Base-by-base conservation (phyloP, 2,113 vertebrate genomes). In the Otolemur garnettii region DNA sequence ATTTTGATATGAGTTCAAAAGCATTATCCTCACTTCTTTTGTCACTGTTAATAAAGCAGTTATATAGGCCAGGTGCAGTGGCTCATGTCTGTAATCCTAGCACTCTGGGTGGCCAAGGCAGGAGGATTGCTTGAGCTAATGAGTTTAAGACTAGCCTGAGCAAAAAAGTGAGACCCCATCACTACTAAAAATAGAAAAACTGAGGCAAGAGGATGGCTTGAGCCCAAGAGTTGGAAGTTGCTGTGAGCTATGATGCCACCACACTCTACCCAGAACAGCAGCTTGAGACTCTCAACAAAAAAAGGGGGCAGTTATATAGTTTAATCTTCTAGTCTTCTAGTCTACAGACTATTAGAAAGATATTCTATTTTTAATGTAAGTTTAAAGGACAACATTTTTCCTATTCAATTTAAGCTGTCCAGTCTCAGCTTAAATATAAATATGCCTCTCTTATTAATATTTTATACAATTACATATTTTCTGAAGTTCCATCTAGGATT, bases 1-100 rank as follows among this genome's bases (percentile, higher is more conserved):
- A 82, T 17, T 69, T 79, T 80, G 79, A 45, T 93, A 81, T 53
- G 28, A 17, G 18, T 89, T 94, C 33, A 89, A 94, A 88, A 57
- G 38, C 9, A 45, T 74, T 42, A 88, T 50, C 30, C 21, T 24
- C 10, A 79, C 45, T 89, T 93, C 1, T 77, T 86, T 85, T 2
- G 9, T 69, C n/a, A 11, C 19, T 84, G 15, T 92, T 86, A 94
- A 42, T 12, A 50, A 64, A 35, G 1, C 4, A 91, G 83, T 68
- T 87, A 66, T 30, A 35, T 14, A 69, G 45, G 8, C 45, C 45
- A 1, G 45, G 45, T 8, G 45, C 10, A 1, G 45, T 50, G 45
- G 45, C 45, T 50, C 45, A 8, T 2, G 8, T 50, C 45, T 50
- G 45, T 9, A 9, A 50, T 50, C 45, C 45, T 50, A 50, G 45